A percentile compares a stretch with the other conserved stretches of the same genome.
These are phyloP conservation scores for Sprattus sprattus DNA, from an alignment of 2,113 vertebrate species.

Conservation along the genomic window DNA sequence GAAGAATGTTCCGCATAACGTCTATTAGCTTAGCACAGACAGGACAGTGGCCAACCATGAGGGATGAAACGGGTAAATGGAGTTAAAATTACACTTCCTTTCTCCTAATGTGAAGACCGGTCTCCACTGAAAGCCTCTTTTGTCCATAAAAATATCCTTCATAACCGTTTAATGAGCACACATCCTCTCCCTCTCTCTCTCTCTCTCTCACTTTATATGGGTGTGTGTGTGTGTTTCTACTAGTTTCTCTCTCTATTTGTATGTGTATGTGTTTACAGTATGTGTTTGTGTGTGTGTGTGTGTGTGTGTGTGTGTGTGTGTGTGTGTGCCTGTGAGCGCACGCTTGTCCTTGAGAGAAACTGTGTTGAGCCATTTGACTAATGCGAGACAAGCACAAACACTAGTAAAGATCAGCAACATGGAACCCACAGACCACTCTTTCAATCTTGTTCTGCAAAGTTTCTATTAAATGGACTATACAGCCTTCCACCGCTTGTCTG, in stretches of 20 bases:
- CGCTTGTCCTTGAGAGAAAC: neutral
- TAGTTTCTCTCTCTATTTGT: no score
- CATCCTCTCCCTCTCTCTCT: neutral
- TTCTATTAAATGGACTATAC: neutral
- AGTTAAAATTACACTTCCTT: slow-evolving; percentile 41
- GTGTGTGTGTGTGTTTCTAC: no score
- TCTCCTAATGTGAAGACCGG: slow-evolving; percentile 12
- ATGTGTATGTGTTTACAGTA: no score
- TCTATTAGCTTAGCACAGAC: no score
- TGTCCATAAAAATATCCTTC: slow-evolving; percentile 32
- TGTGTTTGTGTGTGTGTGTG: neutral
- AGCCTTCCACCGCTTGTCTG: neutral
- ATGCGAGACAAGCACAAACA: neutral
- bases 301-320: neutral
- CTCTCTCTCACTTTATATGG: neutral
- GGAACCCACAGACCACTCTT: neutral
- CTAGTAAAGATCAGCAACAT: neutral
- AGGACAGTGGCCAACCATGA: neutral
- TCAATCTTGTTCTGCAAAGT: neutral
- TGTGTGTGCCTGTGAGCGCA: neutral
- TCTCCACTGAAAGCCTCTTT: slow-evolving; percentile 36
- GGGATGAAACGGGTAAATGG: slow-evolving; percentile 23
- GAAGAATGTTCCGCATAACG: no score
- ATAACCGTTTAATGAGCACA: neutral
- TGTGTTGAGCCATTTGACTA: neutral